Evolutionary conservation across 2,888 invertebrate species (phyloP).

Genomic region (Amorpha juglandis): DNA sequence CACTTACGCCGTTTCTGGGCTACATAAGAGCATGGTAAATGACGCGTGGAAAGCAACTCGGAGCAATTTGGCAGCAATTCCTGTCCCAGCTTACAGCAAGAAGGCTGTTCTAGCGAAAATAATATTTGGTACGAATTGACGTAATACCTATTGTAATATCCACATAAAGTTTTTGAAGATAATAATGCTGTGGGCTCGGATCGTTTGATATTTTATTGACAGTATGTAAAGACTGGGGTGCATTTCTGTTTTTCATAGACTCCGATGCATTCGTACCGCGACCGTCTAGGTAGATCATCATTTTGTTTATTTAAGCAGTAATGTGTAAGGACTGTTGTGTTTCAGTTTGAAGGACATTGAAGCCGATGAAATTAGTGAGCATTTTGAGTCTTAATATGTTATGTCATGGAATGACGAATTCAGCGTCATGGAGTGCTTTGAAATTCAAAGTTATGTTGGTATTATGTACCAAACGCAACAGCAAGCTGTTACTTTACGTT

Average conservation of each 20-base stretch:
- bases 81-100: conserved; percentile 57
- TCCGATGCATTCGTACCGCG: too few relatives aligned
- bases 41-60: conserved; percentile 74
- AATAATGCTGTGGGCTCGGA: conserved; percentile 3
- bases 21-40: conserved; percentile 61
- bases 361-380: too few relatives aligned
- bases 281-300: too few relatives aligned
- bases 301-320: too few relatives aligned
- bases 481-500: too few relatives aligned
- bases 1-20: conserved; percentile 14
- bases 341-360: too few relatives aligned
- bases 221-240: background rate
- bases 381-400: too few relatives aligned
- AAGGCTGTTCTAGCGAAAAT: conserved; percentile 58
- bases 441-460: too few relatives aligned
- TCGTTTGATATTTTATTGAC: background rate
- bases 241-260: background rate
- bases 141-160: conserved; percentile 28
- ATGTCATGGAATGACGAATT: too few relatives aligned
- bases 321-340: too few relatives aligned
- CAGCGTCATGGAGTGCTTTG: too few relatives aligned
- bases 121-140: conserved; percentile 46
- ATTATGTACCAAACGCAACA: too few relatives aligned
- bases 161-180: conserved; percentile 19
- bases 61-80: conserved; percentile 79